phyloP scores from a whole-genome alignment of 2,797 vertebrate genomes.

The Masticophis lateralis region DNA sequence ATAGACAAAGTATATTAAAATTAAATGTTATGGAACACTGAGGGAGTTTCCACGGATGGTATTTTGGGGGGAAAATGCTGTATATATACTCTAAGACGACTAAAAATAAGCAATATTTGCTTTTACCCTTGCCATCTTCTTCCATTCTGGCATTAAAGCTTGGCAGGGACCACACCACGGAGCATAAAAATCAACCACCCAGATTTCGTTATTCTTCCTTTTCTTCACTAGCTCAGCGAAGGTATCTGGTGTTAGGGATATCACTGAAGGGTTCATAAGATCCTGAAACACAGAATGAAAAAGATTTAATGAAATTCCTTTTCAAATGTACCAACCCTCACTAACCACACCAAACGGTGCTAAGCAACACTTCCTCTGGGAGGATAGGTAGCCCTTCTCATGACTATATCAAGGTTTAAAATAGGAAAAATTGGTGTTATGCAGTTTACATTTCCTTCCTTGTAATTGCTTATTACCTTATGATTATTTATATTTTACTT shows the following conservation, averaged over 20 bases:
- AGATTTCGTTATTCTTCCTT: constrained; percentile 78
- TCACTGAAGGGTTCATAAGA: constrained; percentile 86
- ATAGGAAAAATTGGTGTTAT: not conserved
- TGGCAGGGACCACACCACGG: constrained; percentile 97
- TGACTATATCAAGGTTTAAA: not conserved
- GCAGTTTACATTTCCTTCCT: not conserved
- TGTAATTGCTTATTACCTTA: not conserved
- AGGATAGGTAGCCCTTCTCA: not conserved
- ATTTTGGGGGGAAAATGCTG: not conserved
- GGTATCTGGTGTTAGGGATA: constrained; percentile 81
- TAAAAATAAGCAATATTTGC: not conserved
- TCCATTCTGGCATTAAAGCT: constrained; percentile 93
- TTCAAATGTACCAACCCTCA: not conserved
- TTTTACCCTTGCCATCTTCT: constrained; percentile 92
- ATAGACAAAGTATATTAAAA: not conserved
- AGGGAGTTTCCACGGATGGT: not conserved
- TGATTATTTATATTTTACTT: not conserved
- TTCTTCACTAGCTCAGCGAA: constrained; percentile 83
- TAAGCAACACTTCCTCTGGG: not conserved
- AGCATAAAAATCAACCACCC: constrained; percentile 94
- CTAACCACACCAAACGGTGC: not conserved
- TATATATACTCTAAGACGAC: too few species aligned
- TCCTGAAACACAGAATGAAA: constrained; percentile 74
- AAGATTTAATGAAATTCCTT: not conserved
- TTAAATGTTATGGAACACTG: not conserved